A percentile compares a stretch with the other conserved stretches of the same genome.
Evolutionary conservation across 2,888 invertebrate species (phyloP).

Genomic region (Tetragonisca angustula): DNA sequence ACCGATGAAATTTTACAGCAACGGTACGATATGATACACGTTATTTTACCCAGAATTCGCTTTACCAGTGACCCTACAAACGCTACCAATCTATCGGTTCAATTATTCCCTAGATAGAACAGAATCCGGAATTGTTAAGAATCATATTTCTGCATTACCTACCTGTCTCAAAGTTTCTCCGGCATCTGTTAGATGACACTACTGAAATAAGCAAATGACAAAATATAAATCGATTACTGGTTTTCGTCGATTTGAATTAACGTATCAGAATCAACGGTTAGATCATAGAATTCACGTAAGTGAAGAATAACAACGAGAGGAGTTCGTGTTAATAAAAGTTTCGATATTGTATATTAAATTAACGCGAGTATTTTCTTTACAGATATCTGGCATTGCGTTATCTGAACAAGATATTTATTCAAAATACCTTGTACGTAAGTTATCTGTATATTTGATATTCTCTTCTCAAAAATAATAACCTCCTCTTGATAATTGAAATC

Average conservation of each 20-base stretch:
- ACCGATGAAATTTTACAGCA: conserved; percentile 56
- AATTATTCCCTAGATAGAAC: conserved; percentile 53
- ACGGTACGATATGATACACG: conserved; percentile 66
- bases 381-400: not conserved
- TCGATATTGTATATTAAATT: not conserved
- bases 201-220: conserved; percentile 11
- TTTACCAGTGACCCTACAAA: conserved; percentile 43
- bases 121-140: conserved; percentile 11
- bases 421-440: not conserved
- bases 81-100: conserved; percentile 37
- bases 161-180: not conserved
- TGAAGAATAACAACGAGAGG: not conserved
- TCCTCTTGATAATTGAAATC: not conserved
- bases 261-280: not conserved
- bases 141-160: conserved; percentile 8
- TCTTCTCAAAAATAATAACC: not conserved
- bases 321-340: not conserved
- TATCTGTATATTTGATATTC: not conserved
- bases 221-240: conserved; percentile 10
- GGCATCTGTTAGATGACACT: conserved; percentile 20
- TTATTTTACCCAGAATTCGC: conserved; percentile 77
- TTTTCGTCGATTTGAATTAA: conserved; percentile 11
- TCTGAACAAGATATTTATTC: not conserved
- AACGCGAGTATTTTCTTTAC: not conserved
- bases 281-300: not conserved